Evolutionary conservation across 2,797 vertebrate species (phyloP), one percentile per base, ranked within the genome.

Genomic region (Lophura swinhoii): DNA sequence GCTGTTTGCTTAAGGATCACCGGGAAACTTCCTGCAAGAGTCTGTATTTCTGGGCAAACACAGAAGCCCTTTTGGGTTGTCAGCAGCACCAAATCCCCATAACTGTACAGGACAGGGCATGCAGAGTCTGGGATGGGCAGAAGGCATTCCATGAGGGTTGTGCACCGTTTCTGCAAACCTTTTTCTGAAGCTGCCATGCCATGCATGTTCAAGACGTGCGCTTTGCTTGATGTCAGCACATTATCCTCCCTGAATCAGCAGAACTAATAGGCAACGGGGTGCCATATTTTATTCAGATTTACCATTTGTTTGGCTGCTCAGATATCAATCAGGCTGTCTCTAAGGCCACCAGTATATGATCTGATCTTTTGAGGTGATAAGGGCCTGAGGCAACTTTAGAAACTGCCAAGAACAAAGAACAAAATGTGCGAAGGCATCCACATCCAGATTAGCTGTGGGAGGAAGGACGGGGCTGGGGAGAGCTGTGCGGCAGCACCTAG

Each of bases 361-460:
- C 87, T 91, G 92, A 89, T 96, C 89, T 95, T 96, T 84, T 67
- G 63, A 76, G 73, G 87, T 0, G 67, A 94, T 95, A 95, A 92
- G 43, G 51, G 49, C 76, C 90, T 44, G 76, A 95, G 73, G 68
- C 87, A 85, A 48, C 4, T 4, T 56, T 91, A 66, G 81, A 94
- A 94, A 91, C 68, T 60, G 89, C 91, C 85, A 76, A 86, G 93
- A 94, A 93, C 92, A 94, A 76, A 86, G 93, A 94, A 93, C 92
- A 94, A 81, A 93, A 92, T 72, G 81, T 96, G 76, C 89, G 76
- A 75, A 92, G 92, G 39, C 39, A 84, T 26, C 39, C 10, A 13
- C 44, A 73, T 86, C 73, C 71, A 66, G 75, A 90, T 88, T 28
- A 86, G 73, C 67, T 79, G 76, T 48, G n/a, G 41, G 67, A 81